Conservation (phyloP, 2,797 vertebrate species). For the Pteropus rufus region DNA sequence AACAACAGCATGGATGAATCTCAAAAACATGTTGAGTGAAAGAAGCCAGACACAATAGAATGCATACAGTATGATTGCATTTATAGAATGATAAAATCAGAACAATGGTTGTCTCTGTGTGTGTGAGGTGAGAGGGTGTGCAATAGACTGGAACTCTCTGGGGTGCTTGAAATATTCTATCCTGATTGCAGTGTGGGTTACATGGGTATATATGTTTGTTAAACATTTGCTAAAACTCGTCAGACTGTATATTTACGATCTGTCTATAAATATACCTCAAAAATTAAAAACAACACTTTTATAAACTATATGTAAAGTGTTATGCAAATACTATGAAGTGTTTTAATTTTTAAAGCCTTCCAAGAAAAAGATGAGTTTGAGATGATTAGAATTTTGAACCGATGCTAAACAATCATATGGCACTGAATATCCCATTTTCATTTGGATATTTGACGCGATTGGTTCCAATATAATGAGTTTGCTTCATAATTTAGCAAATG, state of each 20-base stretch:
- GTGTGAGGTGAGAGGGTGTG: neutral
- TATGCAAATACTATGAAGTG: neutral
- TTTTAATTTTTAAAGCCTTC: slow-evolving; percentile 36
- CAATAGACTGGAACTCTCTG: neutral
- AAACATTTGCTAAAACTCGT: slow-evolving; percentile 11
- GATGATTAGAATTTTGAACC: neutral
- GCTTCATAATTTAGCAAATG: neutral
- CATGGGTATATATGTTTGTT: neutral
- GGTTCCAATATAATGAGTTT: neutral
- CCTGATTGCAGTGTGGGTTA: neutral
- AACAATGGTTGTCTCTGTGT: neutral
- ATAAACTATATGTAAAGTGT: neutral
- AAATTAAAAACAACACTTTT: neutral
- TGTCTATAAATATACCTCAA: neutral
- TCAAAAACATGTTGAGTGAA: neutral
- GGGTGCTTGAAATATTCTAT: neutral
- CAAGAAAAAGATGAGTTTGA: neutral
- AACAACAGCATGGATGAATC: neutral
- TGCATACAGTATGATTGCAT: neutral
- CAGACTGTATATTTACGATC: neutral
- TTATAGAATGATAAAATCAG: neutral
- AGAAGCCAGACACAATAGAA: neutral
- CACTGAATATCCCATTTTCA: neutral
- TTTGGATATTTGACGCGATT: neutral
- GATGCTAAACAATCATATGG: neutral